phyloP scores from a whole-genome alignment of 2,113 vertebrate species.

The Cairina moschata region DNA sequence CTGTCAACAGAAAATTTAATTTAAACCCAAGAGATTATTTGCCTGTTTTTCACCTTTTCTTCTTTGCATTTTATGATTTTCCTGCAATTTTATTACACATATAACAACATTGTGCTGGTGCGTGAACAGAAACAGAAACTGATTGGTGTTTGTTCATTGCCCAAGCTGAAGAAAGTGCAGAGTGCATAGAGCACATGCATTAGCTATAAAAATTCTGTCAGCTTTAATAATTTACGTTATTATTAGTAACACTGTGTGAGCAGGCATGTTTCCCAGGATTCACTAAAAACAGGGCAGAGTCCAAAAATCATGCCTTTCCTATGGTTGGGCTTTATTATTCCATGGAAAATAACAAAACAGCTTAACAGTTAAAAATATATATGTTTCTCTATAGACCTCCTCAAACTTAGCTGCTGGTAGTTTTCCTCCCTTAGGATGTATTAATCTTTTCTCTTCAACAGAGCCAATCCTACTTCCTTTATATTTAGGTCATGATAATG shows the following conservation, averaged over 20 bases:
- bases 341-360: neutral
- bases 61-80: neutral
- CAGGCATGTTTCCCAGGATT: constrained; percentile 13
- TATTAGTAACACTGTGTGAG: constrained; percentile 46
- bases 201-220: constrained; percentile 11
- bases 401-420: neutral
- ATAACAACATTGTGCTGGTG: neutral
- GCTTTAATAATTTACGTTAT: constrained; percentile 42
- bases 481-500: constrained; percentile 47
- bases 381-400: neutral
- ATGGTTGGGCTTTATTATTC: neutral
- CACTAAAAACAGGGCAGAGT: neutral
- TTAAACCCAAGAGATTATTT: neutral
- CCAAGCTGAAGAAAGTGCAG: neutral
- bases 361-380: neutral
- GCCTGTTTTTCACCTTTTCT: neutral
- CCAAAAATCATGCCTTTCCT: neutral
- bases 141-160: neutral
- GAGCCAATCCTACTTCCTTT: neutral
- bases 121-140: neutral
- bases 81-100: neutral
- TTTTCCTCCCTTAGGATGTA: neutral
- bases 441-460: neutral
- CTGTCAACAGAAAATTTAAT: neutral
- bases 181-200: neutral